Base-by-base conservation (phyloP, 2,888 invertebrate genomes). In the Lepidochitona cinerea region DNA sequence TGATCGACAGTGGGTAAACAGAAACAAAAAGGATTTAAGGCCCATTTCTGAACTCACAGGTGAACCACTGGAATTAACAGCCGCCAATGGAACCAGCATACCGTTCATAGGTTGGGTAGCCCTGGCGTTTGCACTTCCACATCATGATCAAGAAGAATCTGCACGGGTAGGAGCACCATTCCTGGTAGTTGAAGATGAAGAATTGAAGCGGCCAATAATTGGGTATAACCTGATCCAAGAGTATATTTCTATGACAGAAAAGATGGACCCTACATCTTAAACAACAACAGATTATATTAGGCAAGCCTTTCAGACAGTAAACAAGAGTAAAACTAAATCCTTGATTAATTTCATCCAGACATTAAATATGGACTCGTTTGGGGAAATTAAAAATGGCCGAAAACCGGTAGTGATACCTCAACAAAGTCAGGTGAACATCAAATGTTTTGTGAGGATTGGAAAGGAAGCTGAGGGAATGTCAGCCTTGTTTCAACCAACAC, bases 201-300 rank as follows among this genome's bases (percentile, higher is more conserved):
- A 49, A 26, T 14, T 70, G 9, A n/a, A 54, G 3, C 26, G 53
- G 33, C 70, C 70, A n/a, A 70, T 70, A n/a, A 70, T 70, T n/a
- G 70, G 70, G 12, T 70, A 53, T 35, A 70, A 53, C 53, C 53
- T 70, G 23, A 70, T 70, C 29, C 33, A 70, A 36, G 70, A 70
- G 53, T 37, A 66, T 66, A 26, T 66, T 29, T 66, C 66, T n/a
- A 32, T 66, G 66, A 18, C 35, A 18, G 66, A 66, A 37, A 66
- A 66, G 37, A 36, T 26, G 14, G 29, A 26, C 14, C 26, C 59
- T 14, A 29, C 14, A 23, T n/a, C n/a, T n/a, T 14, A 59, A 59
- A 23, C 59, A 14, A 32, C 66, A 66, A 66, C 66, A 4, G 37
- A 66, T 18, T 37, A 23, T n/a, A 18, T 66, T 36, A 35, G 26